Percentiles rank a stretch among this genome's conserved stretches.
phyloP scores from a whole-genome alignment of 2,888 invertebrate genomes.

The Phasia obesa region DNA sequence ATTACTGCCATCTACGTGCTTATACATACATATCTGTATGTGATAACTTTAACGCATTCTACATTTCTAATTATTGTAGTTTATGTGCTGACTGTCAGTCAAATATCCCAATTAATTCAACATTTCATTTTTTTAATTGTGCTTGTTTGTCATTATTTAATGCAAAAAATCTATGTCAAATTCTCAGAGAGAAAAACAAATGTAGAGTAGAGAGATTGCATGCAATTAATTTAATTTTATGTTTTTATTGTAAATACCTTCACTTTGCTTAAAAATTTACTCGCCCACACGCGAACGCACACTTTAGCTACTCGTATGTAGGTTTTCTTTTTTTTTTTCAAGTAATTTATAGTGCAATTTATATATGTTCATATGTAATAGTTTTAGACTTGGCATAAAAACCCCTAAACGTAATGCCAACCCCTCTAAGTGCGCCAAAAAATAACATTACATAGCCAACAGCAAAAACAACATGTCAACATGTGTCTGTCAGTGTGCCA shows the following conservation, averaged over 20 bases:
- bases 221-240: slow-evolving; percentile 28
- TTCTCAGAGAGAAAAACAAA: slow-evolving; percentile 33
- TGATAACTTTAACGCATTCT: background rate
- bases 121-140: background rate
- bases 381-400: slow-evolving; percentile 66
- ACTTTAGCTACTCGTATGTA: background rate
- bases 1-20: no score
- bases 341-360: background rate
- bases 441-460: slow-evolving; percentile 8
- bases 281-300: slow-evolving; percentile 28
- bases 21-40: background rate
- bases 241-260: slow-evolving; percentile 40
- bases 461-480: slow-evolving; percentile 48
- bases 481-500: slow-evolving; percentile 31
- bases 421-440: slow-evolving; percentile 27
- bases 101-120: slow-evolving; percentile 13
- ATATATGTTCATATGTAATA: no score
- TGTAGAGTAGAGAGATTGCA: slow-evolving; percentile 6
- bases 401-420: slow-evolving; percentile 65
- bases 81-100: slow-evolving; percentile 1
- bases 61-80: background rate
- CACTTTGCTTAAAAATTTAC: background rate
- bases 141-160: background rate
- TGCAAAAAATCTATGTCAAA: slow-evolving; percentile 52
- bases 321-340: background rate